Evolutionary conservation across 2,888 invertebrate genomes (phyloP).

Genomic region (Odontocolon sp.): DNA sequence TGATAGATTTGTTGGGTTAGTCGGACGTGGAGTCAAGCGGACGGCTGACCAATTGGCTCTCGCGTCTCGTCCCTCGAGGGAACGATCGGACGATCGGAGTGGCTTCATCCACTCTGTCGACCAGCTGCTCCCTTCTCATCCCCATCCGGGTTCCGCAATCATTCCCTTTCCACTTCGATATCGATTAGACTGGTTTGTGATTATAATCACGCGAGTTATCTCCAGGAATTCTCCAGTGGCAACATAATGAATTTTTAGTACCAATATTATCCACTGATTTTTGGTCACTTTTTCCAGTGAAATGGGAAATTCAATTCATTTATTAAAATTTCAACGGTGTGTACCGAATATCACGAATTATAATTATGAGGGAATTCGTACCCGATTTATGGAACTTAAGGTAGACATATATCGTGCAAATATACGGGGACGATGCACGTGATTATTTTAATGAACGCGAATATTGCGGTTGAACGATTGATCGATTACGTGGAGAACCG

Average conservation of each 20-base stretch:
- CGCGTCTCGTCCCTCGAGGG: constrained; percentile 9
- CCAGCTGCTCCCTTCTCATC: not conserved
- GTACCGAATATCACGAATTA: not conserved
- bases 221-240: not conserved
- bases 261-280: not conserved
- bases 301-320: not conserved
- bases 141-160: constrained; percentile 8
- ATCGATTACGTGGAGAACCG: constrained; percentile 67
- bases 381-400: no score
- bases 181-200: constrained; percentile 27
- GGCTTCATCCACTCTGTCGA: constrained; percentile 9
- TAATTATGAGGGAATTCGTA: no score
- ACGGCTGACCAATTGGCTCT: constrained; percentile 39
- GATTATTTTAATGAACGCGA: constrained; percentile 69
- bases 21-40: constrained; percentile 41
- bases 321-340: not conserved
- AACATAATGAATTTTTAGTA: not conserved
- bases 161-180: constrained; percentile 21
- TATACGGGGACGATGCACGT: constrained; percentile 62
- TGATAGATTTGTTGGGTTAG: constrained; percentile 36
- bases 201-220: not conserved
- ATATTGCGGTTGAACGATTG: constrained; percentile 59
- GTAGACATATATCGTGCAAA: not conserved
- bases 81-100: not conserved
- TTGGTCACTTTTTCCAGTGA: not conserved